A percentile compares a stretch with the other conserved stretches of the same genome.
phyloP scores from a whole-genome alignment of 2,797 vertebrate species.

The Synaphobranchus kaupii region DNA sequence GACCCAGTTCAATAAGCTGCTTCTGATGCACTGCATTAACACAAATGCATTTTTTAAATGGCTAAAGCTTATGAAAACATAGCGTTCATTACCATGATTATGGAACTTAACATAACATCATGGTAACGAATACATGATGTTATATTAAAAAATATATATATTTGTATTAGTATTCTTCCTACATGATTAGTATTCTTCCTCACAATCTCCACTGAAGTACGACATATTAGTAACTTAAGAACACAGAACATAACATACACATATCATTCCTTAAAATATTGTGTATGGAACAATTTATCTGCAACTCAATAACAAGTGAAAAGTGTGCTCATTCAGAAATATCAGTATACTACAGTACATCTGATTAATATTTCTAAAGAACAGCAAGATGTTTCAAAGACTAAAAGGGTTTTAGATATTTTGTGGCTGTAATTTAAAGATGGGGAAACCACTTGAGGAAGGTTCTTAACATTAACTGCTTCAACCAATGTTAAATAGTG shows the following conservation, averaged over 20 bases:
- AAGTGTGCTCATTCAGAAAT: not conserved
- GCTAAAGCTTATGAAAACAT: conserved; percentile 63
- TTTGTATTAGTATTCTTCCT: too few relatives aligned
- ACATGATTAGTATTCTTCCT: too few relatives aligned
- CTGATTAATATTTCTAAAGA: not conserved
- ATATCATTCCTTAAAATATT: not conserved
- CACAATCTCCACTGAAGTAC: not conserved
- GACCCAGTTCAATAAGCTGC: conserved; percentile 81
- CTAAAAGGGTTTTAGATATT: not conserved
- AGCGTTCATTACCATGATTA: conserved; percentile 66
- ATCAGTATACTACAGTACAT: not conserved
- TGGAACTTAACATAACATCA: conserved; percentile 63
- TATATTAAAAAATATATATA: too few relatives aligned
- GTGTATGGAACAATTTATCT: not conserved
- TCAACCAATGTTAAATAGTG: not conserved
- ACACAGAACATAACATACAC: not conserved
- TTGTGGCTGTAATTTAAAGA: not conserved
- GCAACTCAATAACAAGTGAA: not conserved
- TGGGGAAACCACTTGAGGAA: not conserved
- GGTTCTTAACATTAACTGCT: not conserved
- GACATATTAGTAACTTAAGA: not conserved
- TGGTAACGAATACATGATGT: too few relatives aligned
- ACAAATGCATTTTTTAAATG: conserved; percentile 68
- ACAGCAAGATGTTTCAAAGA: not conserved
- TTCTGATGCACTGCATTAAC: conserved; percentile 80